Percentiles rank a stretch among this genome's conserved stretches.
Evolutionary conservation across 2,113 vertebrate genomes (phyloP).

Genomic region (Seriola aureovittata): DNA sequence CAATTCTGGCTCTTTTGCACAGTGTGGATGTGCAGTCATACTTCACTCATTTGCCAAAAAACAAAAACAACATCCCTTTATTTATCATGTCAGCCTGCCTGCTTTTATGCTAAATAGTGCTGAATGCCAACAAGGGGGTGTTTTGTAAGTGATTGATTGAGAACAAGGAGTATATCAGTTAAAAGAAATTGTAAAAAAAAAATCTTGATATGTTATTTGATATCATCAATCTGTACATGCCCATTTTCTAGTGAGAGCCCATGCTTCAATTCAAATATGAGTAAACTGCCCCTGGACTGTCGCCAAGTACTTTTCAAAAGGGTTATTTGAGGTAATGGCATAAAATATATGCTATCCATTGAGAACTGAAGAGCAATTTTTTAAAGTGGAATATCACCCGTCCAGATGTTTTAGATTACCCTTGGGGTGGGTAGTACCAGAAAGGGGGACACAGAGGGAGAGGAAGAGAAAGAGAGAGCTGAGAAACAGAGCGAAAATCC

Average conservation of each 20-base stretch:
- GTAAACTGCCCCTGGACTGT: not conserved
- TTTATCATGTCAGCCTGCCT: constrained; percentile 34
- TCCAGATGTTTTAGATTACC: constrained; percentile 69
- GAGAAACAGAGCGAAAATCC: constrained; percentile 37
- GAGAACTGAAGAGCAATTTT: constrained; percentile 39
- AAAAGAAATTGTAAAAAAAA: not conserved
- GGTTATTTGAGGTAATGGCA: constrained; percentile 37
- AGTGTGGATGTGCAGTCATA: constrained; percentile 37
- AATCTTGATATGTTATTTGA: constrained; percentile 6
- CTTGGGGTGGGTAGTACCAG: constrained; percentile 28
- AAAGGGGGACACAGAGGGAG: not conserved
- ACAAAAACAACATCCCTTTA: constrained; percentile 30
- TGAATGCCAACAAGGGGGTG: constrained; percentile 27
- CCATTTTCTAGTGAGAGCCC: not conserved
- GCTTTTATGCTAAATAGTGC: constrained; percentile 22
- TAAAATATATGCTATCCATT: constrained; percentile 28
- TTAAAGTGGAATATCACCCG: constrained; percentile 50
- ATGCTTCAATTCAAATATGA: constrained; percentile 15
- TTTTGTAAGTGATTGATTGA: constrained; percentile 35
- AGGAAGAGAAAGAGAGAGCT: not conserved
- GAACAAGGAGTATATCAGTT: not conserved
- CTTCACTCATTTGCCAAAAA: constrained; percentile 58
- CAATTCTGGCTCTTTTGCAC: constrained; percentile 48
- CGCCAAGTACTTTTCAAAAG: constrained; percentile 19
- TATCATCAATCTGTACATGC: not conserved